Evolutionary conservation across 2,797 vertebrate species (phyloP).

Genomic region (Carapus acus): DNA sequence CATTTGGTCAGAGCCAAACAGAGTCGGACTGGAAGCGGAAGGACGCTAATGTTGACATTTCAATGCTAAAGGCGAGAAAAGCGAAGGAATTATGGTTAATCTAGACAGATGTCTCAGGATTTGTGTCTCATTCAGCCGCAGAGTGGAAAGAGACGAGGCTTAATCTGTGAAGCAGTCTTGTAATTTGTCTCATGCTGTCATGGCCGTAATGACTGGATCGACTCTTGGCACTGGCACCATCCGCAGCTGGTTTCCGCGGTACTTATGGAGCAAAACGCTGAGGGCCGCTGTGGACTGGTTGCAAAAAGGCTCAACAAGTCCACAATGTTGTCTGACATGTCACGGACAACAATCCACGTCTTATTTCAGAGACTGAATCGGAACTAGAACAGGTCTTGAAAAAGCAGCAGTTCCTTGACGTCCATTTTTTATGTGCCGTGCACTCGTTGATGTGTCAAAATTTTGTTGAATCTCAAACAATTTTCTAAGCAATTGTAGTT

Average conservation of each 20-base stretch:
- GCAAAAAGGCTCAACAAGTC: conserved; percentile 4
- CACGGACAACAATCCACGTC: not conserved
- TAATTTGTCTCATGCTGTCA: conserved; percentile 41
- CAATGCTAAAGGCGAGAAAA: no score
- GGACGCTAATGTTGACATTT: no score
- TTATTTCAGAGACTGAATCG: not conserved
- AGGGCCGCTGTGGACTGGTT: conserved; percentile 19
- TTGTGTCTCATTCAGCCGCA: conserved; percentile 23
- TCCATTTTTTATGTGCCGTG: no score
- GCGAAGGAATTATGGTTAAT: conserved; percentile 10
- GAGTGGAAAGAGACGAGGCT: conserved; percentile 31
- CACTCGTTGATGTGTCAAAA: no score
- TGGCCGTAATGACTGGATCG: conserved; percentile 38
- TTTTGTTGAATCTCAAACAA: no score
- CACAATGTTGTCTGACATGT: not conserved
- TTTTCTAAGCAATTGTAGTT: no score
- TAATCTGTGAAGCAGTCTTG: conserved; percentile 39
- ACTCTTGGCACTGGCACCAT: conserved; percentile 23
- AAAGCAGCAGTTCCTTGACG: no score
- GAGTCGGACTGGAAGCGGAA: no score
- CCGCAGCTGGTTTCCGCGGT: conserved; percentile 26
- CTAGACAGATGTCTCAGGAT: conserved; percentile 22
- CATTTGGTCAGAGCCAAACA: no score
- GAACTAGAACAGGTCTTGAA: not conserved
- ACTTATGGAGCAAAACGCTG: conserved; percentile 35